Base-by-base conservation (phyloP, 2,888 invertebrate species). In the Dorcus hopei region DNA sequence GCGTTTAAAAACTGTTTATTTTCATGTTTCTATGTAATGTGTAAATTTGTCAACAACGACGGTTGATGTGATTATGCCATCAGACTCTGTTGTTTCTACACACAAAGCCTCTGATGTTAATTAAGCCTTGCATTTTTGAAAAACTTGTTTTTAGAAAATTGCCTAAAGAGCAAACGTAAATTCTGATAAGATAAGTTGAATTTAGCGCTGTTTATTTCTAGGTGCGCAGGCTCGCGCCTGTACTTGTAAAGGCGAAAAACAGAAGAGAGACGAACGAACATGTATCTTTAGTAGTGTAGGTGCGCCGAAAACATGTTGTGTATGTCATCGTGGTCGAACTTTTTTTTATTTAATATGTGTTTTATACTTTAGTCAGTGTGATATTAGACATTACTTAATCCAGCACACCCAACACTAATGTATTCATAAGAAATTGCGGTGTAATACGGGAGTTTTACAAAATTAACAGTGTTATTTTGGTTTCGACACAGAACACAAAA, bases 401-500 rank as follows among this genome's bases (percentile, higher is more conserved):
- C 19, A 42, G 14, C 41, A 47, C 48, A 41, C 45, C 9, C 38
- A 41, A 39, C 23, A 41, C 43, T 48, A 49, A 56, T 59, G 55
- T 55, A 59, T 41, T 52, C 52, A 45, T 52, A 52, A n/a, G 48
- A 42, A 43, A 50, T 23, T 43, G 50, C 16, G 23, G 38, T 45
- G 33, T 38, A 11, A 16, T 48, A 40, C 42, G 14, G 26, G 16
- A 45, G 53, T 58, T 49, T 51, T 55, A 43, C 49, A 45, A 38
- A 42, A 49, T 54, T 38, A 43, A 55, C 52, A 41, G 56, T 59
- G 53, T 59, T 59, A 56, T 59, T 59, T 59, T 59, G 56, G 59
- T 56, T 59, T 51, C 52, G n/a, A 49, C 47, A 43, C 57, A 43
- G 51, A 47, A 59, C 42, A 59, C 86, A 87, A 87, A 85, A 93